Evolutionary conservation across 1,140 invertebrate genomes (phyloP), one percentile per base, ranked within the genome.

Genomic region (Trichoplusia ni): DNA sequence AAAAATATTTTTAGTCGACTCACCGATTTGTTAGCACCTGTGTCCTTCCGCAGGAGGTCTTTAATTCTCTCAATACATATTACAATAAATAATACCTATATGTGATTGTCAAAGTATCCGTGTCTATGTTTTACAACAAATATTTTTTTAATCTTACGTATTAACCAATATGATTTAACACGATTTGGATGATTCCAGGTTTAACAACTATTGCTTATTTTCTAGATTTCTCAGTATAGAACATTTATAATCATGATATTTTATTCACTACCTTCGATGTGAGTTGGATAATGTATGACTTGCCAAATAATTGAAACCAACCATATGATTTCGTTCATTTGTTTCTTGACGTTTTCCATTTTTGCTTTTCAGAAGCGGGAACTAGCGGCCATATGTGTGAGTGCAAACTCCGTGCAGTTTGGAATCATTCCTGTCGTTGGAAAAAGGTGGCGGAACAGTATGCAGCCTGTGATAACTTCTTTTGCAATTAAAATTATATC

Each of bases 271-370:
- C 71, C 63, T 65, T 70, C 67, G 74, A 77, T 73, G 71, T 80
- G 49, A 71, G 73, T 69, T 77, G 82, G 67, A 73, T 70, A 71
- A 78, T 79, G 72, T 76, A 67, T 73, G 80, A 77, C 82, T 83
- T 82, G 82, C 81, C 86, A 83, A 82, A 79, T 79, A 79, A 81
- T 79, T 80, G 75, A 84, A 82, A 81, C 67, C 65, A 73, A 87
- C 77, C 86, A 89, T 89, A 87, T 89, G 86, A 85, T 89, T 82
- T 68, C 25, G 54, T 87, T 89, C 86, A 82, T 77, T 89, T 89
- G 86, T 89, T 89, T 89, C 67, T 63, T 79, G 77, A 80, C 73
- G 40, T 62, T 82, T 79, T 80, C 67, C 59, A 79, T 66, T 71
- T 81, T 84, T 81, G 64, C 73, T 82, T 84, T 83, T 85, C 46